These are phyloP conservation scores for Psilopogon haemacephalus DNA, from an alignment of 2,113 vertebrate genomes.

Conservation along the genomic window DNA sequence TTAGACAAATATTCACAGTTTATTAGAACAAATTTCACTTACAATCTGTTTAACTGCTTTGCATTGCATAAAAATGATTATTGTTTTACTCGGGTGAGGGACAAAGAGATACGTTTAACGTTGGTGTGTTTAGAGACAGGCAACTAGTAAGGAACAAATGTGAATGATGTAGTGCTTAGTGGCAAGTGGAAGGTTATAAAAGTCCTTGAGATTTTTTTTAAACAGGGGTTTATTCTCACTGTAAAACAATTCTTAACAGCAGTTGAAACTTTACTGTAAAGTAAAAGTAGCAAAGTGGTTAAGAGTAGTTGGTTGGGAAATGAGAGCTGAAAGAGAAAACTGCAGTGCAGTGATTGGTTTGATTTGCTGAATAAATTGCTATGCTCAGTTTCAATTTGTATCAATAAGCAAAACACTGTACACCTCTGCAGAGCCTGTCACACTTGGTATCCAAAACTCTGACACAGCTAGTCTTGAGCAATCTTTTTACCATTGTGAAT, in stretches of 20 bases:
- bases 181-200: background rate
- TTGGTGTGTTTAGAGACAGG: background rate
- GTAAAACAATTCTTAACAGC: background rate
- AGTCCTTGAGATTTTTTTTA: conserved; percentile 6
- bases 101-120: background rate
- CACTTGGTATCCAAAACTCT: conserved; percentile 50
- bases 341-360: conserved; percentile 76
- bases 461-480: conserved; percentile 63
- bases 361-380: conserved; percentile 83
- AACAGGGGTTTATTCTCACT: background rate
- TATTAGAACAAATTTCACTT: background rate
- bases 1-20: background rate
- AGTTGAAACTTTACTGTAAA: conserved; percentile 57
- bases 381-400: conserved; percentile 83
- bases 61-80: background rate
- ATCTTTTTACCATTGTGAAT: conserved; percentile 38
- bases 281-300: conserved; percentile 56
- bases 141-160: conserved; percentile 24
- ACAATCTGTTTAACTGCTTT: conserved; percentile 30
- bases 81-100: background rate
- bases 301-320: conserved; percentile 74
- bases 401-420: conserved; percentile 75
- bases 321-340: conserved; percentile 72
- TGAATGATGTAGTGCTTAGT: background rate
- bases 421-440: conserved; percentile 76